A percentile compares a stretch with the other conserved stretches of the same genome.
Evolutionary conservation across 2,888 invertebrate species (phyloP).

Genomic region (Rhagonycha fulva): DNA sequence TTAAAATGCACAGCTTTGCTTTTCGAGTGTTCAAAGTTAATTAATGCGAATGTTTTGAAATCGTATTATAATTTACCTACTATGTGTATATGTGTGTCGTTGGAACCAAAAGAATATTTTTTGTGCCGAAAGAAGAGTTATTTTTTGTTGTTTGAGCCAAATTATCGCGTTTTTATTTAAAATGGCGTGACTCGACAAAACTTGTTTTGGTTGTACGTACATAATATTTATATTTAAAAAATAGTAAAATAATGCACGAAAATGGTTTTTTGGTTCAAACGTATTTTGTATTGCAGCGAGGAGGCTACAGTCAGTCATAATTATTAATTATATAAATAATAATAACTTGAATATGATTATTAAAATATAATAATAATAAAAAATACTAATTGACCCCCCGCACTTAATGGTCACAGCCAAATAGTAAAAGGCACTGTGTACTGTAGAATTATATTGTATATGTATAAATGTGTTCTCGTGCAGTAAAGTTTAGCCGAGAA

Average conservation of each 20-base stretch:
- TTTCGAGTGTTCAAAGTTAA: conserved; percentile 23
- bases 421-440: conserved; percentile 29
- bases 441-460: conserved; percentile 37
- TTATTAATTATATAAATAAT: conserved; percentile 6
- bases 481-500: conserved; percentile 31
- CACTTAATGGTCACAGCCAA: conserved; percentile 30
- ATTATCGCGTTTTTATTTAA: background rate
- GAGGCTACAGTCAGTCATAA: conserved; percentile 17
- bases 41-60: conserved; percentile 14
- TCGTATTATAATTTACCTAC: conserved; percentile 12
- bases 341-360: background rate
- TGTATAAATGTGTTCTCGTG: conserved; percentile 39
- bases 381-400: conserved; percentile 27
- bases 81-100: conserved; percentile 13
- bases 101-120: background rate
- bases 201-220: background rate
- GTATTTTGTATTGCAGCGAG: conserved; percentile 24
- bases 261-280: background rate
- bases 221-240: background rate
- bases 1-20: conserved; percentile 27
- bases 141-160: background rate
- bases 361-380: background rate
- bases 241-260: background rate
- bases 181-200: background rate
- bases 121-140: conserved; percentile 9